A percentile compares a stretch with the other conserved stretches of the same genome.
Evolutionary conservation across 2,888 invertebrate species (phyloP).

Genomic region (Opisthograptis luteolata): DNA sequence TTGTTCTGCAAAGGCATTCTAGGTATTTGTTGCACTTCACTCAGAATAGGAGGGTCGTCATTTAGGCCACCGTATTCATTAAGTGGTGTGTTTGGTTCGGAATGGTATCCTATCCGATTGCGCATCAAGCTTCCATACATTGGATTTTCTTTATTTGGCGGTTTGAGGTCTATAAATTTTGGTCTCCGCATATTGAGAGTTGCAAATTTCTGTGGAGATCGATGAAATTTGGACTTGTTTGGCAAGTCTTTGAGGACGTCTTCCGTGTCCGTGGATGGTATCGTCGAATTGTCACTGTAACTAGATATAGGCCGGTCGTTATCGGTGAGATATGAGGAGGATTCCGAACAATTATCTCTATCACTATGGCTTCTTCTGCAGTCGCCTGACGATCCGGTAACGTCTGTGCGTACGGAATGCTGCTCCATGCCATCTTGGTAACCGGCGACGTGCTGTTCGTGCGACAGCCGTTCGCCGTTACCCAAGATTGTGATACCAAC

Average conservation of each 20-base stretch:
- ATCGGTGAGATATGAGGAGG: constrained; percentile 78
- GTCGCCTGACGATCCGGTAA: constrained; percentile 72
- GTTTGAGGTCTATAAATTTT: constrained; percentile 76
- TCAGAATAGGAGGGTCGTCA: constrained; percentile 66
- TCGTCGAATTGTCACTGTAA: constrained; percentile 79
- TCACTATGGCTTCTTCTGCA: constrained; percentile 78
- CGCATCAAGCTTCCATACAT: constrained; percentile 74
- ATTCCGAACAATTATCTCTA: constrained; percentile 81
- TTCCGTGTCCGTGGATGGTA: constrained; percentile 79
- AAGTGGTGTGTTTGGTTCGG: constrained; percentile 79
- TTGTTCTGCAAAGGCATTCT: constrained; percentile 75
- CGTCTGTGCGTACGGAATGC: constrained; percentile 76
- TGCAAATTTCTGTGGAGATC: constrained; percentile 79
- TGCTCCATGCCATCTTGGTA: constrained; percentile 74
- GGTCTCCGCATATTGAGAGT: constrained; percentile 77
- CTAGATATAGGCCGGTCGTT: constrained; percentile 80
- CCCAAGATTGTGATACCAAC: constrained; percentile 58
- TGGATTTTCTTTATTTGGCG: constrained; percentile 60
- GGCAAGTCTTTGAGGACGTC: constrained; percentile 79
- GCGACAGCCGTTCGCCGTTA: constrained; percentile 73
- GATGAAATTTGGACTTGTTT: constrained; percentile 76
- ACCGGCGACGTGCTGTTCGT: constrained; percentile 64
- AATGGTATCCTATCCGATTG: constrained; percentile 76
- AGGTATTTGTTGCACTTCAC: constrained; percentile 75
- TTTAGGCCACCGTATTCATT: constrained; percentile 61